Evolutionary conservation across 2,113 vertebrate species (phyloP).

Genomic region (Phainopepla nitens): DNA sequence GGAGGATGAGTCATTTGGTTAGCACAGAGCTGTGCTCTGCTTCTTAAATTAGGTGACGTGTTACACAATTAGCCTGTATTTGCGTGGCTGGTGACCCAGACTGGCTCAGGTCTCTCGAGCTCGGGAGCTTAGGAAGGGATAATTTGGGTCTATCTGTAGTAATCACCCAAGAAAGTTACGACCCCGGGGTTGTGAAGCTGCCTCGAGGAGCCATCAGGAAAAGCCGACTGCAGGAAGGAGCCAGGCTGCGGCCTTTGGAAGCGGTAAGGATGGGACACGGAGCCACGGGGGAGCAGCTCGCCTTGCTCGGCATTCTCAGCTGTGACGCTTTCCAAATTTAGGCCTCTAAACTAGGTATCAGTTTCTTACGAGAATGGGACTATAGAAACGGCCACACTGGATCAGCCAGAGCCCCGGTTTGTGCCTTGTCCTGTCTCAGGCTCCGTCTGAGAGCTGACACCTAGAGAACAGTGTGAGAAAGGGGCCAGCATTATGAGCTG

Average conservation of each 20-base stretch:
- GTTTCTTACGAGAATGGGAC: neutral
- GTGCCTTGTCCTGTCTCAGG: neutral
- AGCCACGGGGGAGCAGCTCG: neutral
- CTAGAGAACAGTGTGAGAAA: neutral
- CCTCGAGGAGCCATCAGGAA: neutral
- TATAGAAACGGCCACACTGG: neutral
- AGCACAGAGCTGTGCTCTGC: neutral
- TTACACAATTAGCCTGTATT: neutral
- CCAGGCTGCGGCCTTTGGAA: neutral
- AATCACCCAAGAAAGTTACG: neutral
- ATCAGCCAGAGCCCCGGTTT: rapidly evolving
- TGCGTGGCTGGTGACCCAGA: neutral
- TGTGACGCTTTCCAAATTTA: constrained; percentile 35
- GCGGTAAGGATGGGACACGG: rapidly evolving
- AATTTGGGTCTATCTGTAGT: neutral
- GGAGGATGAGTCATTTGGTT: neutral
- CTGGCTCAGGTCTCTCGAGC: neutral
- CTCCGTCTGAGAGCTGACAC: neutral
- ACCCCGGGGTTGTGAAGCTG: neutral
- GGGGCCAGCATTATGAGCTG: neutral
- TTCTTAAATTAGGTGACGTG: neutral
- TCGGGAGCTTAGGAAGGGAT: neutral
- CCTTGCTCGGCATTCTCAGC: constrained; percentile 20
- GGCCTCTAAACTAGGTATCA: neutral
- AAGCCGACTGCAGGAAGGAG: neutral